A percentile compares a stretch with the other conserved stretches of the same genome.
Evolutionary conservation across 2,888 invertebrate genomes (phyloP).

Genomic region (Schizaphis graminum): DNA sequence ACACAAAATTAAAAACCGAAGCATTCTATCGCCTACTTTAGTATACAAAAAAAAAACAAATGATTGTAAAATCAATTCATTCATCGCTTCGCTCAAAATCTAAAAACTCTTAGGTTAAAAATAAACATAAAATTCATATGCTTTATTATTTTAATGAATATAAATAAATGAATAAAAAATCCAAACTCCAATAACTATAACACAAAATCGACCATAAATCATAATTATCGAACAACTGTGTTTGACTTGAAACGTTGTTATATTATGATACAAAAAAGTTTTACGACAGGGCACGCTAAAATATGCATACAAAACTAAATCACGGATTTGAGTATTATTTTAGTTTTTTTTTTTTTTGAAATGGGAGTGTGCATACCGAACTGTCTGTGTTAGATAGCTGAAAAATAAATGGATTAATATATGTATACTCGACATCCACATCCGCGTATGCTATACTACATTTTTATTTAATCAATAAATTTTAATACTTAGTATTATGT

Average conservation of each 20-base stretch:
- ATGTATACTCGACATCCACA: not conserved
- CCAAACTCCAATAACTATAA: not conserved
- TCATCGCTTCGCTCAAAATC: no score
- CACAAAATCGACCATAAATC: constrained; percentile 44
- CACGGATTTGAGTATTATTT: not conserved
- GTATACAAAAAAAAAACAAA: no score
- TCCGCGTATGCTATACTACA: not conserved
- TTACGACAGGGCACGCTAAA: not conserved
- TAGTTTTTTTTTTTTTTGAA: not conserved
- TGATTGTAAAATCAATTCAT: no score
- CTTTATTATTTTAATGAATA: not conserved
- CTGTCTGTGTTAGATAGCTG: not conserved
- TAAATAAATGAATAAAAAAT: not conserved
- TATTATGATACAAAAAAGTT: not conserved
- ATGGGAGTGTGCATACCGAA: not conserved
- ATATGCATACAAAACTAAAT: not conserved
- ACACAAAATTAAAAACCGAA: no score
- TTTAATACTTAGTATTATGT: not conserved
- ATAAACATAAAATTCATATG: not conserved
- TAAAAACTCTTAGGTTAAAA: not conserved
- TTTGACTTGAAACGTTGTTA: constrained; percentile 42
- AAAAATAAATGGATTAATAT: not conserved
- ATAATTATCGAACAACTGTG: constrained; percentile 54
- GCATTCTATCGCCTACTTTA: no score
- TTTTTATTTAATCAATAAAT: not conserved